A percentile compares a stretch with the other conserved stretches of the same genome.
These are phyloP conservation scores for Lordiphosa stackelbergi DNA, from an alignment of 1,140 invertebrate genomes.

Conservation along the genomic window DNA sequence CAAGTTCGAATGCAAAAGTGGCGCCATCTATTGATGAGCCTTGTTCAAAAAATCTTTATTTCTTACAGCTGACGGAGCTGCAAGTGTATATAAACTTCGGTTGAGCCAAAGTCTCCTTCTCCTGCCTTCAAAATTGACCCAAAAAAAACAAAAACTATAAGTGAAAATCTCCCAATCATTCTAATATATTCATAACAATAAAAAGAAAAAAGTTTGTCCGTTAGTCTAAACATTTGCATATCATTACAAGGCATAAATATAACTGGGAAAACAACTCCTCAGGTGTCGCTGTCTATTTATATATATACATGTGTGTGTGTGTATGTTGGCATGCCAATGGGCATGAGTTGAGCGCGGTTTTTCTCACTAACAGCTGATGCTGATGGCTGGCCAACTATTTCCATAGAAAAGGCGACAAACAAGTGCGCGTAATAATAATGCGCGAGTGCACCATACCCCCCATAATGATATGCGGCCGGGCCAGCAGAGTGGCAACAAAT, in stretches of 20 bases:
- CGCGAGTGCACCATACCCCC: conserved; percentile 24
- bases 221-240: neutral
- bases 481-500: conserved; percentile 23
- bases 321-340: conserved; percentile 1
- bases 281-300: neutral
- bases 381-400: conserved; percentile 1
- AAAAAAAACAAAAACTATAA: conserved; percentile 11
- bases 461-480: conserved; percentile 45
- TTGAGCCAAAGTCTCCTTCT: too few species aligned
- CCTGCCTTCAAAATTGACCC: neutral
- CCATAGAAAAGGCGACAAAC: conserved; percentile 28
- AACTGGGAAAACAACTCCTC: conserved; percentile 1
- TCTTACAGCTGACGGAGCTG: too few species aligned
- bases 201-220: neutral
- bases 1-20: too few species aligned
- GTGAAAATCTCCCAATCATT: neutral
- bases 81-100: too few species aligned
- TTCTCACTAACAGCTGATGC: conserved; percentile 42
- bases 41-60: too few species aligned
- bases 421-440: conserved; percentile 45
- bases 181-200: neutral
- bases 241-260: neutral
- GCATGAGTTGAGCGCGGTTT: neutral
- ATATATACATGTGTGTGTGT: conserved; percentile 2
- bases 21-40: too few species aligned